A percentile compares a stretch with the other conserved stretches of the same genome.
Evolutionary conservation across 2,888 invertebrate species (phyloP).

Genomic region (Celastrina argiolus): DNA sequence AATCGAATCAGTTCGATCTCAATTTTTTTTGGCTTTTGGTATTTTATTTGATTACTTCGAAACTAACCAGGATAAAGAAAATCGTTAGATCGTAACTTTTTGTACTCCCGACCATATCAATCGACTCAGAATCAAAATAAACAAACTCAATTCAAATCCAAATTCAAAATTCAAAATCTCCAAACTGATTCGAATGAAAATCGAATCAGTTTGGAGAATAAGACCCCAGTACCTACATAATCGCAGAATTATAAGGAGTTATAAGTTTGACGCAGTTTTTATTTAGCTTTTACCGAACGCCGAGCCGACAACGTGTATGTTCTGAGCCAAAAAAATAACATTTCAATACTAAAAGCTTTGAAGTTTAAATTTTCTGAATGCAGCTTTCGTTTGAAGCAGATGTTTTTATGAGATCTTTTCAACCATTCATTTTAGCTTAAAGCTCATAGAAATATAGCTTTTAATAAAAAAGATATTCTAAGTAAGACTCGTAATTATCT

Average conservation of each 20-base stretch:
- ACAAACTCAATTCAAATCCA: too few species aligned
- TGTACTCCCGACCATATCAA: too few species aligned
- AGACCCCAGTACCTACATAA: too few species aligned
- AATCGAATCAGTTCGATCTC: too few species aligned
- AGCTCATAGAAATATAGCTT: constrained; percentile 21
- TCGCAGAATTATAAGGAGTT: background rate
- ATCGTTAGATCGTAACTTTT: too few species aligned
- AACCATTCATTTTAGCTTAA: constrained; percentile 18
- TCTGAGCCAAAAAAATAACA: constrained; percentile 13
- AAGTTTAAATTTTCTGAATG: constrained; percentile 20
- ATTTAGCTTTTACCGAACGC: constrained; percentile 1
- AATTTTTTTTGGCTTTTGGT: too few species aligned
- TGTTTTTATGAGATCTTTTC: constrained; percentile 22
- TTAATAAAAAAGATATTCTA: constrained; percentile 11
- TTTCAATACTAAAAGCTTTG: constrained; percentile 21
- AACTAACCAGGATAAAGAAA: too few species aligned
- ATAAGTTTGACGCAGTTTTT: background rate
- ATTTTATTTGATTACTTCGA: too few species aligned
- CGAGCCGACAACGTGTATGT: background rate
- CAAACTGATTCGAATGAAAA: background rate
- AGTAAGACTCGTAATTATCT: constrained; percentile 4
- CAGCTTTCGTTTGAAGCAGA: constrained; percentile 20
- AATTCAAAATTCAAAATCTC: too few species aligned
- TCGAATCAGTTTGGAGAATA: background rate
- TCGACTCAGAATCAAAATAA: too few species aligned